Conservation (phyloP, 2,888 invertebrate species). For the Nesidiocoris tenuis region DNA sequence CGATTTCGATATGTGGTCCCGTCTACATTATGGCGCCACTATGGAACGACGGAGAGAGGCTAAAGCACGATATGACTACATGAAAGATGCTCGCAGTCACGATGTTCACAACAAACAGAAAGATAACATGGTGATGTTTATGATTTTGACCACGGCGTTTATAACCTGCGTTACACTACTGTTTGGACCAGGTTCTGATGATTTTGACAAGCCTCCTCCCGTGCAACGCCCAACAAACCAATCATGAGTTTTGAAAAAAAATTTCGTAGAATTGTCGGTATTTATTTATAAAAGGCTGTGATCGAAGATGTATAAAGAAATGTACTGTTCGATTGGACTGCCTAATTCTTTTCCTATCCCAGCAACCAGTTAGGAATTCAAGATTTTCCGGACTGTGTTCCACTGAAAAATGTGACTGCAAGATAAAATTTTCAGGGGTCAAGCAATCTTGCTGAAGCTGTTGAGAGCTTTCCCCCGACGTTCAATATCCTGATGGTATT, state of each 20-base stretch:
- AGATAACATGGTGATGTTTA: neutral
- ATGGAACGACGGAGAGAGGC: conserved; percentile 49
- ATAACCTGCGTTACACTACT: too few relatives aligned
- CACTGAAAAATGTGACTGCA: too few relatives aligned
- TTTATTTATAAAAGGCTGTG: neutral
- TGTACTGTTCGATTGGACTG: too few relatives aligned
- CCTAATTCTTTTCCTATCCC: too few relatives aligned
- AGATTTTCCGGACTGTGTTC: too few relatives aligned
- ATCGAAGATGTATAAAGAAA: neutral
- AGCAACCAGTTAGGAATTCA: too few relatives aligned
- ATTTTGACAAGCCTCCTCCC: conserved; percentile 8
- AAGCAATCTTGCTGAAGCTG: too few relatives aligned
- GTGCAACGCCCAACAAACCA: too few relatives aligned
- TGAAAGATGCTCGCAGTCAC: neutral
- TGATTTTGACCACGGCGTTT: neutral
- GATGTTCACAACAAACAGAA: neutral
- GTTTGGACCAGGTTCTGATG: neutral
- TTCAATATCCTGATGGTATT: too few relatives aligned
- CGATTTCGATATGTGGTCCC: conserved; percentile 79
- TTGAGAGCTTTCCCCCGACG: too few relatives aligned
- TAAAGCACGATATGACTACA: conserved; percentile 26
- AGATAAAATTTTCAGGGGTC: too few relatives aligned
- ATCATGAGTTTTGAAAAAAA: too few relatives aligned
- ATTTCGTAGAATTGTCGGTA: neutral
- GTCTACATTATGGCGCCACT: conserved; percentile 58